Conservation (phyloP, 2,797 vertebrate genomes). For the Enteromius anoplus region DNA sequence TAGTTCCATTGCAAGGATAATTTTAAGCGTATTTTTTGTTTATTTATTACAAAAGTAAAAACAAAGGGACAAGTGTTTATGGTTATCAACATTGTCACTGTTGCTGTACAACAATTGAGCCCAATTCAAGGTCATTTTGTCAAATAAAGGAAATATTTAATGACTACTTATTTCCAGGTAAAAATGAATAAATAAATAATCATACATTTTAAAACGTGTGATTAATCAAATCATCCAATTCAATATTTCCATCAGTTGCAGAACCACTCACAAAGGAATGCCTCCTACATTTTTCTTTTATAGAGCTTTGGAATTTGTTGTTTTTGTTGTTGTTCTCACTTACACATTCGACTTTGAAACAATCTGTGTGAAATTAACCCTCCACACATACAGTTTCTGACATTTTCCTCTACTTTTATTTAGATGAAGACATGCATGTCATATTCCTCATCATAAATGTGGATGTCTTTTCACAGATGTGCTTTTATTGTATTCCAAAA, state of each 20-base stretch:
- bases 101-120: no score
- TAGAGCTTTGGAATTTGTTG: neutral
- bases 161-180: no score
- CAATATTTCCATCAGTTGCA: neutral
- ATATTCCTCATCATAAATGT: conserved; percentile 17
- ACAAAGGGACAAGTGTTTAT: no score
- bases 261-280: neutral
- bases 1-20: neutral
- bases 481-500: conserved; percentile 13
- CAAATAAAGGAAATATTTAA: no score
- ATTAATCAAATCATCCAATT: neutral
- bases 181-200: no score
- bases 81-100: no score
- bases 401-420: conserved; percentile 29
- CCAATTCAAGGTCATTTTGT: no score
- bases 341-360: conserved; percentile 53
- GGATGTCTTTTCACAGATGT: conserved; percentile 13
- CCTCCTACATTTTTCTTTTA: neutral
- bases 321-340: conserved; percentile 25
- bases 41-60: neutral
- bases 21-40: neutral
- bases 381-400: conserved; percentile 21
- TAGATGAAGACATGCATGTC: neutral
- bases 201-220: no score
- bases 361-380: conserved; percentile 52